Evolutionary conservation across 2,797 vertebrate genomes (phyloP).

Genomic region (Clarias platycephalus): DNA sequence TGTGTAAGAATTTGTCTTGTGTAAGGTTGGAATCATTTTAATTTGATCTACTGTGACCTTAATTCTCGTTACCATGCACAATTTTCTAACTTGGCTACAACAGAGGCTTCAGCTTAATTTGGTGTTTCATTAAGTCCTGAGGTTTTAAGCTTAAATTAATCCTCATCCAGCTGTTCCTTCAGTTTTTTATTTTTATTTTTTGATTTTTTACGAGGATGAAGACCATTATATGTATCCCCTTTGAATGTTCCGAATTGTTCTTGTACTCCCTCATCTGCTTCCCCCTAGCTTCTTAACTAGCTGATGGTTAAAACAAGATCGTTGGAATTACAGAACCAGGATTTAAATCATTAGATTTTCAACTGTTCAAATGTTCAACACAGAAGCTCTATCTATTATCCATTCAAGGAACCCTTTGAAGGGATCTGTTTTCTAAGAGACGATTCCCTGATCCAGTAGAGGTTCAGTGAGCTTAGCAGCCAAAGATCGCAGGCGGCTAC

Average conservation of each 20-base stretch:
- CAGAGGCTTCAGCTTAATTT: background rate
- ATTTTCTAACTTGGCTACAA: background rate
- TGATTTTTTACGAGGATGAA: conserved; percentile 11
- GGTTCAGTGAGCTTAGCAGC: background rate
- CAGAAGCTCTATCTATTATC: background rate
- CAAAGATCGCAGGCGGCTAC: background rate
- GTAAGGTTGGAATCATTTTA: conserved; percentile 1
- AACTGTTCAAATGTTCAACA: background rate
- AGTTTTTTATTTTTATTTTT: background rate
- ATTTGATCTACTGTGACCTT: background rate
- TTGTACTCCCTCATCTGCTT: background rate
- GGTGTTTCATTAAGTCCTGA: background rate
- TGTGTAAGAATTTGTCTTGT: background rate
- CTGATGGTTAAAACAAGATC: background rate
- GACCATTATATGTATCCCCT: background rate
- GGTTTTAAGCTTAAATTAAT: background rate
- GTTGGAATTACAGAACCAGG: background rate
- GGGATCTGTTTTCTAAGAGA: background rate
- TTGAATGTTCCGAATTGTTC: background rate
- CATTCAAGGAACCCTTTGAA: background rate
- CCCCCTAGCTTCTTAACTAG: background rate
- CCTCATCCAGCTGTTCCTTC: background rate
- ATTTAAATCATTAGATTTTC: background rate
- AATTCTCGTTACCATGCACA: background rate
- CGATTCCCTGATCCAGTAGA: background rate